Base-by-base conservation (phyloP, 2,888 invertebrate genomes). In the Gisinianus flammeolus region DNA sequence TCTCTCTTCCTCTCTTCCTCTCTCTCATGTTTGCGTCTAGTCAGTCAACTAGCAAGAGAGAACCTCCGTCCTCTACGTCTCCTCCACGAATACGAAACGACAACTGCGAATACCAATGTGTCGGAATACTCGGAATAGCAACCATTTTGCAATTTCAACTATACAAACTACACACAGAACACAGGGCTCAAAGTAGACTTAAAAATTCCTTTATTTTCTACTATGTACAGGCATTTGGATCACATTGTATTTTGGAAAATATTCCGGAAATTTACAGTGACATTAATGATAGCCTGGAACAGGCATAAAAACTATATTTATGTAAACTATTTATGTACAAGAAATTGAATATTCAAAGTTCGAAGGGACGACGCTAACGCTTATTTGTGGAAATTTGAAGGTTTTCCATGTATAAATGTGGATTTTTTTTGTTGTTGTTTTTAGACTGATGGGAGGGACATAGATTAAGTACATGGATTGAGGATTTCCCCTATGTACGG, bases 131-230 rank as follows among this genome's bases (percentile, higher is more conserved):
- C 26, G 70, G 10, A 16, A 54, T 28, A 30, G 35, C 35, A 33
- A 64, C 31, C 73, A 74, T 74, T 74, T 74, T 28, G 44, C 73
- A 73, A 56, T 28, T 19, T 58, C 58, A 22, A 22, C 58, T 22
- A 6, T 62, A 62, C 5, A 26, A 62, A n/a, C 62, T 44, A 44
- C 35, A 35, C 35, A 35, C 35, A 35, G 35, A 35, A n/a, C n/a
- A n/a, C n/a, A n/a, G n/a, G n/a, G 54, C n/a, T 54, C 54, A 54
- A 54, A 54, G n/a, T 54, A 5, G 19, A 54, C 54, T n/a, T n/a
- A 54, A 5, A 54, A 3, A 54, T 3, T n/a, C 16, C 44, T 44
- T 16, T 1, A 2, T 58, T 2, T 58, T 58, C 58, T 58, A n/a
- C 22, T 58, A 6, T 6, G 8, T n/a, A 28, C 30, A 31, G 22